Evolutionary conservation across 2,888 invertebrate species (phyloP), one percentile per base, ranked within the genome.

Genomic region (Ochropacha duplaris): DNA sequence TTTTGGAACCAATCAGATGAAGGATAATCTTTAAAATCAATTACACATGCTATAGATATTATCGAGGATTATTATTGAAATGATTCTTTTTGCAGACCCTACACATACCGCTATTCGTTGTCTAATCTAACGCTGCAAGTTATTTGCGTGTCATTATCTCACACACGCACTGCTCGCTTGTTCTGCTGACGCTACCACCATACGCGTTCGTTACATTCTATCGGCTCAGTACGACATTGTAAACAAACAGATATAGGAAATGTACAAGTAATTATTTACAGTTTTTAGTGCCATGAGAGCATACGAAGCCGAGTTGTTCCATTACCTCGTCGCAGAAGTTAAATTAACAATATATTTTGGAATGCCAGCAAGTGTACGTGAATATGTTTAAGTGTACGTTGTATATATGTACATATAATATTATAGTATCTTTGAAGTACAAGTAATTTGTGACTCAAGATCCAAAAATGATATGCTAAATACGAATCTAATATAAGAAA

Each of bases 111-210:
- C 70, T 71, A 71, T 63, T 11, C 52, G 55, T 50, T 59, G 76
- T 75, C 70, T 78, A 77, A 79, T 79, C 78, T 73, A 61, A 55
- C 54, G 55, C 59, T 63, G 69, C 68, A 68, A 78, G 77, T 77
- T 78, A 79, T 77, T 78, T 66, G 72, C 77, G 78, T 73, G 73
- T 70, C 65, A 58, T 66, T 76, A 77, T 76, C 77, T 70, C 71
- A 77, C 74, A 74, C 78, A 74, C 76, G 74, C 69, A 68, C 68
- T 62, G 60, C 50, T 56, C 59, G 68, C 67, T 62, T 75, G 66
- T 49, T 51, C 59, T 61, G 75, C 71, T 69, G 78, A 76, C 76
- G 76, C 75, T 76, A 76, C 77, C 64, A 68, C 76, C 74, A 71
- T 76, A 74, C 74, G 73, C 75, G 73, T 68, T 66, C 54, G 49